Evolutionary conservation across 2,888 invertebrate species (phyloP).

Genomic region (Agonopterix alstromeriana): DNA sequence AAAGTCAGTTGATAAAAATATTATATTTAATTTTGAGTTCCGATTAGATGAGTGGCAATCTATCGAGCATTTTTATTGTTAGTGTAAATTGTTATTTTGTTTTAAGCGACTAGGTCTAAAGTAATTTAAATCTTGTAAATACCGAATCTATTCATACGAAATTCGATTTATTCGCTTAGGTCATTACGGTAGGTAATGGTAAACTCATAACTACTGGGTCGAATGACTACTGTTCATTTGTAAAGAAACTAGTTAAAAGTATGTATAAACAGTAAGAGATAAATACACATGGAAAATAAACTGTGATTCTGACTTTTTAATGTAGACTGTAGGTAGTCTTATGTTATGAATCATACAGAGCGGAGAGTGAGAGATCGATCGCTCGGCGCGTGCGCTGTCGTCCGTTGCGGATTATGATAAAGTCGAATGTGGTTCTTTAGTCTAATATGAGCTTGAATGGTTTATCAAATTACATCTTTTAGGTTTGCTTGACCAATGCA

Average conservation of each 20-base stretch:
- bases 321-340: slow-evolving; percentile 68
- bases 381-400: slow-evolving; percentile 20
- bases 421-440: too few relatives aligned
- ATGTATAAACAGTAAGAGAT: slow-evolving; percentile 48
- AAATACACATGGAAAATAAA: slow-evolving; percentile 74
- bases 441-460: too few relatives aligned
- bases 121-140: slow-evolving; percentile 73
- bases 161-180: slow-evolving; percentile 61
- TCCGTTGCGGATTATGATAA: background rate
- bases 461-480: too few relatives aligned
- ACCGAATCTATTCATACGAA: slow-evolving; percentile 65
- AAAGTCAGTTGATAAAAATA: slow-evolving; percentile 62
- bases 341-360: slow-evolving; percentile 52
- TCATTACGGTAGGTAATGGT: slow-evolving; percentile 67
- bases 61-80: slow-evolving; percentile 75
- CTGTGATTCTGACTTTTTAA: slow-evolving; percentile 77
- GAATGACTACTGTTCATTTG: slow-evolving; percentile 59
- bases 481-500: too few relatives aligned
- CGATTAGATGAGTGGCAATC: slow-evolving; percentile 66
- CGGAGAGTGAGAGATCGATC: slow-evolving; percentile 11
- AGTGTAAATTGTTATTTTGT: slow-evolving; percentile 77
- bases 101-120: slow-evolving; percentile 72
- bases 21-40: slow-evolving; percentile 66
- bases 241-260: slow-evolving; percentile 40
- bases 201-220: slow-evolving; percentile 63